Percentiles rank a stretch among this genome's conserved stretches.
Evolutionary conservation across 1,140 invertebrate genomes (phyloP).

Genomic region (Euura lappo): DNA sequence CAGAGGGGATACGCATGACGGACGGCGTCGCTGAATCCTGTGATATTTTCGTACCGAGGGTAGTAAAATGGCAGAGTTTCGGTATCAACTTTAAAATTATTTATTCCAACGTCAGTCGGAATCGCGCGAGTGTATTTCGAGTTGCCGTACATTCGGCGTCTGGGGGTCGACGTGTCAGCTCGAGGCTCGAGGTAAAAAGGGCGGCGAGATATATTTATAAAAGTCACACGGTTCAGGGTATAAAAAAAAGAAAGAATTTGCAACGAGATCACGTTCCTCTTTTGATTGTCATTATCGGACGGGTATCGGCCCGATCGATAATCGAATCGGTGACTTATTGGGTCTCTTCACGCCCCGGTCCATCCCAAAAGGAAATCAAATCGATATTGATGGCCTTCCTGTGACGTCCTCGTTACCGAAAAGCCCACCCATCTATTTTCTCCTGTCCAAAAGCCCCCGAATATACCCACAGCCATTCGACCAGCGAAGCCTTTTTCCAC

Average conservation of each 20-base stretch:
- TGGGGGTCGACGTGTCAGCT: background rate
- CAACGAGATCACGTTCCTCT: background rate
- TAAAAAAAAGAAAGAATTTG: background rate
- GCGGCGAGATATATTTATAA: background rate
- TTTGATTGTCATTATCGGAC: background rate
- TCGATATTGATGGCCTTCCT: background rate
- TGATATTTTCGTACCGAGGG: too few relatives aligned
- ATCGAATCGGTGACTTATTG: background rate
- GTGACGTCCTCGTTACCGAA: background rate
- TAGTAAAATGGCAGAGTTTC: too few relatives aligned
- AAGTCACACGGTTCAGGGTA: background rate
- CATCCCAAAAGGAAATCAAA: background rate
- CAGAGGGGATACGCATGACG: background rate
- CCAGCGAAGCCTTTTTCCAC: too few relatives aligned
- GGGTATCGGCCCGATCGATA: background rate
- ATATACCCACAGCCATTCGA: too few relatives aligned
- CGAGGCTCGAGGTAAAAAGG: too few relatives aligned
- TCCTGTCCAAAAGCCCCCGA: background rate
- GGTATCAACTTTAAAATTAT: too few relatives aligned
- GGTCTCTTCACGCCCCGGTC: background rate
- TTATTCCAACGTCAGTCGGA: too few relatives aligned
- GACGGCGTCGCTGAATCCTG: too few relatives aligned
- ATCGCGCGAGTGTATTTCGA: too few relatives aligned
- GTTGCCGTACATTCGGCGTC: too few relatives aligned
- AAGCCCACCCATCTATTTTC: background rate